phyloP scores from a whole-genome alignment of 2,113 vertebrate species.

The Poeciliopsis retropinna region DNA sequence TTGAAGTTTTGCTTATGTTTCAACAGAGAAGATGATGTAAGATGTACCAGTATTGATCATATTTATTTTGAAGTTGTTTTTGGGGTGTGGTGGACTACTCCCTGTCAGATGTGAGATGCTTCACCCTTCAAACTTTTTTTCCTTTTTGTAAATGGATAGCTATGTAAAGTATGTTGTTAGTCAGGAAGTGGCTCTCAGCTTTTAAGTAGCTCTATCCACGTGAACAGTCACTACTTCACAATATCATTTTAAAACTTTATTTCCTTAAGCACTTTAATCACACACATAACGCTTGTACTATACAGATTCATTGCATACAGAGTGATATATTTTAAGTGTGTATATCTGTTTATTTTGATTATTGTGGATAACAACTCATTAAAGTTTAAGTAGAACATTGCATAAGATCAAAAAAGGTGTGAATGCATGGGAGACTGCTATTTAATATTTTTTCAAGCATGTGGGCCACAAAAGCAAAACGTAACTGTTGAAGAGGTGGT shows the following conservation, averaged over 20 bases:
- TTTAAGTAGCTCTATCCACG: neutral
- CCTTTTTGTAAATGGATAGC: slow-evolving; percentile 25
- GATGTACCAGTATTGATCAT: neutral
- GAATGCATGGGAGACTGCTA: too few species aligned
- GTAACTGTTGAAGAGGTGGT: too few species aligned
- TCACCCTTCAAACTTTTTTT: slow-evolving; percentile 5
- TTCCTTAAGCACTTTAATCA: too few species aligned
- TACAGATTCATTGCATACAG: too few species aligned
- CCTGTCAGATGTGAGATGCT: neutral
- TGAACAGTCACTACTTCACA: neutral
- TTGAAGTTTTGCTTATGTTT: neutral
- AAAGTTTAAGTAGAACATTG: too few species aligned
- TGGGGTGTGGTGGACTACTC: slow-evolving; percentile 11
- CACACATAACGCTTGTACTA: too few species aligned
- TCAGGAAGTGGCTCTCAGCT: neutral
- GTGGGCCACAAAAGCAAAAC: too few species aligned
- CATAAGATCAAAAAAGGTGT: too few species aligned
- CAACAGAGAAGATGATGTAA: neutral
- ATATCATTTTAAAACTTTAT: neutral
- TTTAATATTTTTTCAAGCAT: too few species aligned
- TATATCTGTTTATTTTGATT: too few species aligned
- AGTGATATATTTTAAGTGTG: too few species aligned
- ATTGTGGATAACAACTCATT: too few species aligned
- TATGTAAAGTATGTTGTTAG: slow-evolving; percentile 27
- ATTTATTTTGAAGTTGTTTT: neutral